Conservation (phyloP, 2,888 invertebrate genomes). For the Urechis unicinctus region DNA sequence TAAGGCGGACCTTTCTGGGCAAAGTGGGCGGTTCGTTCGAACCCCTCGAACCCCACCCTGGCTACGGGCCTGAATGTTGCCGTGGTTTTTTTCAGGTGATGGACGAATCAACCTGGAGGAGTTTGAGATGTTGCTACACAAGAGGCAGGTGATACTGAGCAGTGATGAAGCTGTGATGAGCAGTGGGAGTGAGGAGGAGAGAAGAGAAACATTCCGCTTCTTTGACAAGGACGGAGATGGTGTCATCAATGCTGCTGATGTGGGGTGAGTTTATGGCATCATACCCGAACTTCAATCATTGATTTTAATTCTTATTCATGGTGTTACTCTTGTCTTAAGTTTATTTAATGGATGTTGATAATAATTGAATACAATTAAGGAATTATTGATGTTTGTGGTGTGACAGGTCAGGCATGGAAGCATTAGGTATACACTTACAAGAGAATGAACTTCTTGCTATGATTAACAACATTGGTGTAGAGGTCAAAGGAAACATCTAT, state of each 20-base stretch:
- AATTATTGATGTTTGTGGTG: neutral
- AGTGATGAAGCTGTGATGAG: neutral
- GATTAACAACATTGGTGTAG: conserved; percentile 17
- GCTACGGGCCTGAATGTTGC: too few species aligned
- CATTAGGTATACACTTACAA: conserved; percentile 15
- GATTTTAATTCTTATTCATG: too few species aligned
- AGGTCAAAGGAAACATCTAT: conserved; percentile 13
- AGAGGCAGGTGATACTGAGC: neutral
- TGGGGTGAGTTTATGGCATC: too few species aligned
- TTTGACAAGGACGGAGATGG: conserved; percentile 19
- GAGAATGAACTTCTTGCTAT: conserved; percentile 16
- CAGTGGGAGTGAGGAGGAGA: neutral
- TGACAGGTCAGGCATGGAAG: conserved; percentile 18
- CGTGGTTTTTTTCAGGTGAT: too few species aligned
- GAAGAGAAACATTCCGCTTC: conserved; percentile 12
- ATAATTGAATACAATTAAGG: too few species aligned
- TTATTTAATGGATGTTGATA: too few species aligned
- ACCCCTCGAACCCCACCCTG: too few species aligned
- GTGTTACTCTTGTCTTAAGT: too few species aligned
- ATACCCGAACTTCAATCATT: too few species aligned
- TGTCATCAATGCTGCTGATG: conserved; percentile 9
- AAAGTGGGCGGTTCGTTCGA: too few species aligned
- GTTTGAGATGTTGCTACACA: conserved; percentile 13
- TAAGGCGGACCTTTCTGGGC: too few species aligned
- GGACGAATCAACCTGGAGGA: conserved; percentile 13